A percentile compares a stretch with the other conserved stretches of the same genome.
These are phyloP conservation scores for Argyresthia goedartella DNA, from an alignment of 2,888 invertebrate genomes.

Conservation along the genomic window DNA sequence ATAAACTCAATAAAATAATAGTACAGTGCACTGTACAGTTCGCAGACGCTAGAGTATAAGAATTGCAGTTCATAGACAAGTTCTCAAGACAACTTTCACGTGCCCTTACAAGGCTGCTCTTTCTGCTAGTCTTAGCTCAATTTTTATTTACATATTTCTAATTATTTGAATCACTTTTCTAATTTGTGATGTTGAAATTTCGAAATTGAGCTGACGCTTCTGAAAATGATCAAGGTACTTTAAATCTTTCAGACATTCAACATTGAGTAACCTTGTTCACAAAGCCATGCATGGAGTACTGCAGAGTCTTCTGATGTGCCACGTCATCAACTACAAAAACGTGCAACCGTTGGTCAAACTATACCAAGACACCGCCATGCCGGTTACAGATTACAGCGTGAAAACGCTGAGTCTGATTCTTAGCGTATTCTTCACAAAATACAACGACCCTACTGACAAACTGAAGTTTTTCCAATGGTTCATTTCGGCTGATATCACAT, in stretches of 20 bases:
- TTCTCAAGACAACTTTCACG: no score
- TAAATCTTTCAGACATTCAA: constrained; percentile 38
- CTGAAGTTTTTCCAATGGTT: constrained; percentile 42
- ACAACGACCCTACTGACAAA: constrained; percentile 30
- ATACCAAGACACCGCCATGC: constrained; percentile 52
- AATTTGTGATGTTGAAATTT: no score
- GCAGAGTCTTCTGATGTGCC: constrained; percentile 30
- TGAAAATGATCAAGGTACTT: no score
- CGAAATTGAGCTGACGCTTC: no score
- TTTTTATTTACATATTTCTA: no score
- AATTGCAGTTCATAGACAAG: no score
- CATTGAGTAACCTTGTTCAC: constrained; percentile 27
- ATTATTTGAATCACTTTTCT: no score
- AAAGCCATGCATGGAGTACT: constrained; percentile 42
- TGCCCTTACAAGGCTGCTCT: no score
- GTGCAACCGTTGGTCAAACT: constrained; percentile 42
- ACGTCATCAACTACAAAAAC: constrained; percentile 32
- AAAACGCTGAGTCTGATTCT: constrained; percentile 36
- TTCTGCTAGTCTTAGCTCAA: no score
- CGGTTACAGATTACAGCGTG: constrained; percentile 36
- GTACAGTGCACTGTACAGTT: no score
- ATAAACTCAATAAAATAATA: no score
- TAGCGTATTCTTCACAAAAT: constrained; percentile 44
- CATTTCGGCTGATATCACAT: constrained; percentile 22
- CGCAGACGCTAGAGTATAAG: no score